A percentile compares a stretch with the other conserved stretches of the same genome.
phyloP scores from a whole-genome alignment of 2,113 vertebrate genomes.

The Elaphurus davidianus region DNA sequence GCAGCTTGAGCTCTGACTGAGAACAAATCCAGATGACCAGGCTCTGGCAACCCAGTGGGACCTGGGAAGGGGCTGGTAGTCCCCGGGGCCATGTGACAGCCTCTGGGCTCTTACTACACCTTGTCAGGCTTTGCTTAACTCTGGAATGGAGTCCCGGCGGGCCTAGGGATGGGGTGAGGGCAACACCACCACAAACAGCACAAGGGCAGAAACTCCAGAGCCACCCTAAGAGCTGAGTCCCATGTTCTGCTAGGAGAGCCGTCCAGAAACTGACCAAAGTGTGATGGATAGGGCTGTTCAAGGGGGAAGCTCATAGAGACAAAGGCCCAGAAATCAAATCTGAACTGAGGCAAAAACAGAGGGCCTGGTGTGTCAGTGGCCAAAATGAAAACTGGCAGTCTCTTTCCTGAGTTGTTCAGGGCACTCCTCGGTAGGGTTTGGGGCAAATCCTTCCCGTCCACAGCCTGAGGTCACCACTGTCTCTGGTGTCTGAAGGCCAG shows the following conservation, averaged over 20 bases:
- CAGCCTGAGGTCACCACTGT: constrained; percentile 22
- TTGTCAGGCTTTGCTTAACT: background rate
- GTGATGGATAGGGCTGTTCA: background rate
- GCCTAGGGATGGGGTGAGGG: rapidly evolving
- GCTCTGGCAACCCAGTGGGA: background rate
- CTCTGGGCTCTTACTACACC: background rate
- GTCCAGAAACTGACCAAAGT: background rate
- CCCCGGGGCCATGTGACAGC: background rate
- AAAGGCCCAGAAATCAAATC: background rate
- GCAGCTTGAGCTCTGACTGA: background rate
- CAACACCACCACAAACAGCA: background rate
- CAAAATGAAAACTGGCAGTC: background rate
- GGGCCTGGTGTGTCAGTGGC: too few relatives aligned
- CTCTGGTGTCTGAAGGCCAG: constrained; percentile 23
- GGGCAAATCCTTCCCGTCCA: background rate
- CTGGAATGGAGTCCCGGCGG: too few relatives aligned
- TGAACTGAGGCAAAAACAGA: background rate
- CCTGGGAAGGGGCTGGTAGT: background rate
- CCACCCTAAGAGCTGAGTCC: background rate
- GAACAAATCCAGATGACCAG: background rate
- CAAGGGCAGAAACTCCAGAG: background rate
- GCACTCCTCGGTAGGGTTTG: background rate
- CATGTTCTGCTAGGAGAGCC: background rate
- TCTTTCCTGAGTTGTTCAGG: background rate
- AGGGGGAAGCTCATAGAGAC: background rate